Evolutionary conservation across 2,113 vertebrate genomes (phyloP).

Genomic region (Turnix velox): DNA sequence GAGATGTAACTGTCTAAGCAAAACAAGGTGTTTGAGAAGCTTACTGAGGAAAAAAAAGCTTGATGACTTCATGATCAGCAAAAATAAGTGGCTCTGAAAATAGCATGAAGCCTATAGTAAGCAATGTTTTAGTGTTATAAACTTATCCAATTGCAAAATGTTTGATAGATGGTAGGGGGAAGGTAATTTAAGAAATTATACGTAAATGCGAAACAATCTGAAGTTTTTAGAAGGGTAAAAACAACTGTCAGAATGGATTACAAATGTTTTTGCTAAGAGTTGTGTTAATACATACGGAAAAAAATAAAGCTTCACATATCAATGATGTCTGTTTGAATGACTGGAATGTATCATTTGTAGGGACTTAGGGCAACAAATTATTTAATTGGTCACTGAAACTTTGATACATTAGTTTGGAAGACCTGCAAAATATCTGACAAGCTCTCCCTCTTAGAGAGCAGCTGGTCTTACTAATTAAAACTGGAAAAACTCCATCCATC

Average conservation of each 20-base stretch:
- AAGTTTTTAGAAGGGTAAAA: background rate
- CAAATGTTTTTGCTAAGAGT: background rate
- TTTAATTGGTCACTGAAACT: constrained; percentile 24
- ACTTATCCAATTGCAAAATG: background rate
- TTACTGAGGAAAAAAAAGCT: background rate
- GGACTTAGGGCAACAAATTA: background rate
- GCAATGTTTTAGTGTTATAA: background rate
- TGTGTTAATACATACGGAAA: no score
- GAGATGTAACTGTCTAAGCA: background rate
- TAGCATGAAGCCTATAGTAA: background rate
- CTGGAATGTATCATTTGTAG: background rate
- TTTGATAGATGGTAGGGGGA: background rate
- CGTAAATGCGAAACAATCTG: background rate
- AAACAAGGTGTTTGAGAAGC: background rate
- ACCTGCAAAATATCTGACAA: background rate
- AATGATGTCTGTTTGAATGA: background rate
- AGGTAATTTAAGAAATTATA: background rate
- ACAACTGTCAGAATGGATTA: background rate
- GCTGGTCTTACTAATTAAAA: constrained; percentile 52
- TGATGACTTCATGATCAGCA: background rate
- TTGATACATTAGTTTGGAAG: constrained; percentile 28
- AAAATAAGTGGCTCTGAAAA: background rate
- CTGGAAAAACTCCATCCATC: constrained; percentile 45
- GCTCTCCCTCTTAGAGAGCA: constrained; percentile 8
- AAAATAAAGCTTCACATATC: no score